A percentile compares a stretch with the other conserved stretches of the same genome.
Evolutionary conservation across 2,888 invertebrate species (phyloP).

Genomic region (Andrena trimmerana): DNA sequence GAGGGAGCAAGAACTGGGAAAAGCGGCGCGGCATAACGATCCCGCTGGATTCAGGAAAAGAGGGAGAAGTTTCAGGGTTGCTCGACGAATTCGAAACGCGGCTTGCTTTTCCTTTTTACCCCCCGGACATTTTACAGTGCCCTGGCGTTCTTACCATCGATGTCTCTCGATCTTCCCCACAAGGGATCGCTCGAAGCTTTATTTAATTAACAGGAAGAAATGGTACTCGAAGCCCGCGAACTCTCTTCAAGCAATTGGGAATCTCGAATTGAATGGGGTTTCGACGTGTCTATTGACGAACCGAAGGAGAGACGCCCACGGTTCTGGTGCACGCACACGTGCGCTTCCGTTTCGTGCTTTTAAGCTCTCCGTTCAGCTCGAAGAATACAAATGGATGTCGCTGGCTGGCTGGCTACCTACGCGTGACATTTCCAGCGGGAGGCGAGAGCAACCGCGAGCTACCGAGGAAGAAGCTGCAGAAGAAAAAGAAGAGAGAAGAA

Average conservation of each 20-base stretch:
- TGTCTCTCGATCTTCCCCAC: not conserved
- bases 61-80: not conserved
- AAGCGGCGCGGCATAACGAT: not conserved
- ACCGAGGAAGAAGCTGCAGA: too few relatives aligned
- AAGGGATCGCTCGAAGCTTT: too few relatives aligned
- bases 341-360: conserved; percentile 46
- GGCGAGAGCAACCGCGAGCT: not conserved
- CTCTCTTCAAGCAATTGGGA: not conserved
- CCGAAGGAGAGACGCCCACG: not conserved
- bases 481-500: not conserved
- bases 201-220: too few relatives aligned
- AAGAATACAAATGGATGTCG: conserved; percentile 59
- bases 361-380: conserved; percentile 44
- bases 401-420: conserved; percentile 29
- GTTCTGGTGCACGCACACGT: conserved; percentile 16
- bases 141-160: not conserved
- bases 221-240: too few relatives aligned
- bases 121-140: not conserved
- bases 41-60: not conserved
- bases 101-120: not conserved
- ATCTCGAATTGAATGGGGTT: not conserved
- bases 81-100: not conserved
- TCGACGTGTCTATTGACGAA: not conserved
- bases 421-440: conserved; percentile 54
- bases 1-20: not conserved